Evolutionary conservation across 2,888 invertebrate species (phyloP).

Genomic region (Ischnura elegans): DNA sequence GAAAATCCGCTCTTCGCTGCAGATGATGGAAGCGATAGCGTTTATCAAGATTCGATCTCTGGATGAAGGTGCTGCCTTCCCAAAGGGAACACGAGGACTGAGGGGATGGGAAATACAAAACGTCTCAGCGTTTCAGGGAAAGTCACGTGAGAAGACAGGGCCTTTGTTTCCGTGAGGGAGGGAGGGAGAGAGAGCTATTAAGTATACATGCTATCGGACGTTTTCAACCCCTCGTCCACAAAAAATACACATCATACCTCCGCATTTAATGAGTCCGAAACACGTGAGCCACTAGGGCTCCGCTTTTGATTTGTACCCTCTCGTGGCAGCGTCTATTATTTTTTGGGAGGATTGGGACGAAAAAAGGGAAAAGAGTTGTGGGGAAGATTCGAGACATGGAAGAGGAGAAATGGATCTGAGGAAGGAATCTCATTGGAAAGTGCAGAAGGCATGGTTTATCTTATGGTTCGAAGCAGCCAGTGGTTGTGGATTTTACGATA

Average conservation of each 20-base stretch:
- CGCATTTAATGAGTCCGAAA: neutral
- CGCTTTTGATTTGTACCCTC: conserved; percentile 14
- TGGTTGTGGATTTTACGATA: too few relatives aligned
- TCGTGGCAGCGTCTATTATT: neutral
- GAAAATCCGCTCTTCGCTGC: neutral
- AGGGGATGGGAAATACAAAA: neutral
- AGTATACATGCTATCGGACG: conserved; percentile 33
- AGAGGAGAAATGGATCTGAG: neutral
- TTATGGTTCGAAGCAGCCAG: too few relatives aligned
- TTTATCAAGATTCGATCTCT: neutral
- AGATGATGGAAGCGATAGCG: neutral
- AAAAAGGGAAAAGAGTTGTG: neutral
- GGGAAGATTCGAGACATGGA: neutral
- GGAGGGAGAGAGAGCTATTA: neutral
- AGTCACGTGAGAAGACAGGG: conserved; percentile 4
- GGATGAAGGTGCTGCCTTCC: neutral
- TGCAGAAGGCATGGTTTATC: too few relatives aligned
- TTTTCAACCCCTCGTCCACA: neutral
- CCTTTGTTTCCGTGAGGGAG: neutral
- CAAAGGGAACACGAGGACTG: neutral
- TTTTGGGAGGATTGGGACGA: neutral
- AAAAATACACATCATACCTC: neutral
- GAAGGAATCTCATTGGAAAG: too few relatives aligned
- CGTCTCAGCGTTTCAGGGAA: conserved; percentile 1
- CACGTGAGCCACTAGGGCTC: conserved; percentile 1